These are phyloP conservation scores for Albula goreensis DNA, from an alignment of 2,113 vertebrate species.

Conservation along the genomic window DNA sequence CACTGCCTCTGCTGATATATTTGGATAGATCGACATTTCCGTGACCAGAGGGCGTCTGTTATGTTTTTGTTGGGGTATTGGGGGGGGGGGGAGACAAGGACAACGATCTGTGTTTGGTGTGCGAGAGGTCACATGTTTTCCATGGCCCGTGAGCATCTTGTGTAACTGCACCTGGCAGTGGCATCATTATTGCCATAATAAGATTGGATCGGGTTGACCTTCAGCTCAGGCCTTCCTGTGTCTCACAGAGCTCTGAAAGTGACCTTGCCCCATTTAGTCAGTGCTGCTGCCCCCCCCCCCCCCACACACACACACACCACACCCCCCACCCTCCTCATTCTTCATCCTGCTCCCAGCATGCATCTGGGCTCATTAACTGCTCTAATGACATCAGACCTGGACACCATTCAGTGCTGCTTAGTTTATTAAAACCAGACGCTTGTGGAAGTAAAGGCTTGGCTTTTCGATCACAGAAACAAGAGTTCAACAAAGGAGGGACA, in stretches of 20 bases:
- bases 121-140: neutral
- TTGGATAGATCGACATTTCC: neutral
- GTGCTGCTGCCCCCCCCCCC: neutral
- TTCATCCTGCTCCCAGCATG: slow-evolving; percentile 15
- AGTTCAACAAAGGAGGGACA: neutral
- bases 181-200: neutral
- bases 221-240: neutral
- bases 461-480: neutral
- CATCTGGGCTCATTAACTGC: slow-evolving; percentile 19
- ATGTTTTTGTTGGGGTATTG: neutral
- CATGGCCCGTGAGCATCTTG: neutral
- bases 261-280: slow-evolving; percentile 13
- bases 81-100: no score
- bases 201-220: neutral
- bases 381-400: slow-evolving; percentile 12
- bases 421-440: slow-evolving; percentile 5
- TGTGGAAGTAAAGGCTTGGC: neutral
- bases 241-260: neutral
- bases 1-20: neutral
- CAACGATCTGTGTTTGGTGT: neutral
- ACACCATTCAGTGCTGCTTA: neutral
- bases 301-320: neutral
- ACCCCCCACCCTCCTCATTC: neutral
- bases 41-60: neutral
- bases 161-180: slow-evolving; percentile 13